These are phyloP conservation scores for Danio albolineatus DNA, from an alignment of 2,797 vertebrate genomes.

Conservation along the genomic window DNA sequence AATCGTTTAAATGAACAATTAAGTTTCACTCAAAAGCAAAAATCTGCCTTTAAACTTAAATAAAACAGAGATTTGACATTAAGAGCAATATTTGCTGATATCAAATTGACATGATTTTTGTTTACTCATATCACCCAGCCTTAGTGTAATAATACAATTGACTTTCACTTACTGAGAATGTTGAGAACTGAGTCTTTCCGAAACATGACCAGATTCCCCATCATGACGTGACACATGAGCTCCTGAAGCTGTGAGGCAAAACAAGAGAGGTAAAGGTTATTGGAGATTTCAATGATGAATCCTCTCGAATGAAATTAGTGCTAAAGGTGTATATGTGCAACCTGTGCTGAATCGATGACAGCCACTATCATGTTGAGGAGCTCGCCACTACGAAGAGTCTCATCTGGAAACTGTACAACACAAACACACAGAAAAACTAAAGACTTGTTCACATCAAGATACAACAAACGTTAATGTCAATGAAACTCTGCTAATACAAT, in stretches of 20 bases:
- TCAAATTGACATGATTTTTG: too few relatives aligned
- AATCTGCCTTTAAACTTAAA: too few relatives aligned
- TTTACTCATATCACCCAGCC: too few relatives aligned
- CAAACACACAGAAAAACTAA: neutral
- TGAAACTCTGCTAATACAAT: too few relatives aligned
- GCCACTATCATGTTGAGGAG: constrained; percentile 98
- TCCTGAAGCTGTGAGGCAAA: constrained; percentile 87
- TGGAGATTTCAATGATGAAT: neutral
- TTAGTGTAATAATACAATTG: too few relatives aligned
- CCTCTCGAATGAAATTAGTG: neutral
- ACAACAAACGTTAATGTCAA: neutral
- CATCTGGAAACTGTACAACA: constrained; percentile 88
- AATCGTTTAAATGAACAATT: too few relatives aligned
- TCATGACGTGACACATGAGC: constrained; percentile 97
- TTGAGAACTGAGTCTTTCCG: constrained; percentile 96
- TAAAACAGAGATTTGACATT: too few relatives aligned
- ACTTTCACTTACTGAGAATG: constrained; percentile 86
- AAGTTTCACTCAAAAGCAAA: too few relatives aligned
- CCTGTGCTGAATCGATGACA: constrained; percentile 94
- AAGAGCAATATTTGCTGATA: too few relatives aligned
- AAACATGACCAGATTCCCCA: constrained; percentile 97
- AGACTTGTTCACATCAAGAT: too few relatives aligned
- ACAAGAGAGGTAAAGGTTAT: neutral
- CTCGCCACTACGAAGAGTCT: constrained; percentile 92
- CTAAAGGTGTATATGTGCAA: constrained; percentile 31